Conservation (phyloP, 2,113 vertebrate species). For the Mohoua ochrocephala region DNA sequence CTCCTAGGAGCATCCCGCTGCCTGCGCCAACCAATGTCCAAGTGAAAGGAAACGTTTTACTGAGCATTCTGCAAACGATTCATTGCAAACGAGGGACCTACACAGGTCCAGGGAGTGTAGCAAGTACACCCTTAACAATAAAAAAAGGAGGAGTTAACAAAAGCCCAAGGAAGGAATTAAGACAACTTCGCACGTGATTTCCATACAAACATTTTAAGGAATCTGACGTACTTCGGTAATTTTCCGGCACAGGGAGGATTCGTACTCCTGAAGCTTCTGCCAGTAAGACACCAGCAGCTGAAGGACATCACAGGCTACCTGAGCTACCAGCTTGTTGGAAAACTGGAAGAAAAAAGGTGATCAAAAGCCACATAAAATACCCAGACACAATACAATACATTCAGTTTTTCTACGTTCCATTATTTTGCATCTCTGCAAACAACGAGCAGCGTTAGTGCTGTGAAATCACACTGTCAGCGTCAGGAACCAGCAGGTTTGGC, state of each 20-base stretch:
- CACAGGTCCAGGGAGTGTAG: not conserved
- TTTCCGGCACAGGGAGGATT: conserved; percentile 84
- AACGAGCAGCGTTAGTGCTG: rapidly evolving
- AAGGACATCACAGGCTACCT: conserved; percentile 91
- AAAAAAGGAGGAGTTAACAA: not conserved
- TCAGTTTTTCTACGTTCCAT: not conserved
- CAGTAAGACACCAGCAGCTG: conserved; percentile 92
- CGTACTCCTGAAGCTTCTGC: conserved; percentile 87
- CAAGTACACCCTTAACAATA: not conserved
- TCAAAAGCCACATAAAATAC: not conserved
- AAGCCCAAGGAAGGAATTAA: not conserved
- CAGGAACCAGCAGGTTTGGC: not conserved
- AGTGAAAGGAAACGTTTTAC: not conserved
- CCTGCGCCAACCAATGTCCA: rapidly evolving
- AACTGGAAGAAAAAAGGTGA: conserved; percentile 76
- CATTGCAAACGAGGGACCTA: not conserved
- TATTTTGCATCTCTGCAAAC: not conserved
- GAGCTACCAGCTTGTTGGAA: conserved; percentile 90
- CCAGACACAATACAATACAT: not conserved
- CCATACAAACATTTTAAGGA: not conserved
- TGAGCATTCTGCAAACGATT: not conserved
- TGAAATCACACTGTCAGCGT: not conserved
- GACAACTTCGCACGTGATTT: not conserved
- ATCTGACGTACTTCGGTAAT: conserved; percentile 85
- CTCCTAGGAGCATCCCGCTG: not conserved